These are phyloP conservation scores for Neolamprologus variostigma DNA, from an alignment of 2,113 vertebrate genomes.

Conservation along the genomic window DNA sequence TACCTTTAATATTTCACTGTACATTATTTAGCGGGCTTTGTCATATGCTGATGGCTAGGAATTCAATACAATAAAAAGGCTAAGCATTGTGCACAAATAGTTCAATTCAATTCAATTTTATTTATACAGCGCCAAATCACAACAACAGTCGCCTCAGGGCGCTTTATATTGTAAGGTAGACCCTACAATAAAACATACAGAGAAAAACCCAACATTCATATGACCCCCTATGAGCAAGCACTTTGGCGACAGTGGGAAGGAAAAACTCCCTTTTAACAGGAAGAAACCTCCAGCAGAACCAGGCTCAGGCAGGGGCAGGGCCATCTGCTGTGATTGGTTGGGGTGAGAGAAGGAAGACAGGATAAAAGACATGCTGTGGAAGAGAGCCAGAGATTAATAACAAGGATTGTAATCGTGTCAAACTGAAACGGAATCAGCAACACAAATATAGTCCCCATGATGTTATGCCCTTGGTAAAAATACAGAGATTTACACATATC, in stretches of 20 bases:
- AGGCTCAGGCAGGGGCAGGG: neutral
- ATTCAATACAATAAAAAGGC: neutral
- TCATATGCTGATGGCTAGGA: neutral
- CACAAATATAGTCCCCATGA: neutral
- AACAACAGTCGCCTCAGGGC: neutral
- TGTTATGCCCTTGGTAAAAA: neutral
- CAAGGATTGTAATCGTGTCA: neutral
- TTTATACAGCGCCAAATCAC: neutral
- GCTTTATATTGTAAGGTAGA: neutral
- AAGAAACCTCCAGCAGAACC: accelerated
- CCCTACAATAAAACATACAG: neutral
- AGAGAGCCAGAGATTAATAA: accelerated
- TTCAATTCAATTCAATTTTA: neutral
- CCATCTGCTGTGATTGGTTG: accelerated
- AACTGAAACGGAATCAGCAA: neutral
- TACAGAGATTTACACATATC: neutral
- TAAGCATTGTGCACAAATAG: neutral
- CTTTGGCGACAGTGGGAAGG: neutral
- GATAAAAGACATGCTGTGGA: neutral
- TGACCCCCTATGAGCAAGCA: neutral
- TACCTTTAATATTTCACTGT: neutral
- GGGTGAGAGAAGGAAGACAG: neutral
- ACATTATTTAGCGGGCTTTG: neutral
- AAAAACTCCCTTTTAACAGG: neutral
- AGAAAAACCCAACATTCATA: neutral